These are phyloP conservation scores for Cybosia mesomella DNA, from an alignment of 2,888 invertebrate genomes.

Conservation along the genomic window DNA sequence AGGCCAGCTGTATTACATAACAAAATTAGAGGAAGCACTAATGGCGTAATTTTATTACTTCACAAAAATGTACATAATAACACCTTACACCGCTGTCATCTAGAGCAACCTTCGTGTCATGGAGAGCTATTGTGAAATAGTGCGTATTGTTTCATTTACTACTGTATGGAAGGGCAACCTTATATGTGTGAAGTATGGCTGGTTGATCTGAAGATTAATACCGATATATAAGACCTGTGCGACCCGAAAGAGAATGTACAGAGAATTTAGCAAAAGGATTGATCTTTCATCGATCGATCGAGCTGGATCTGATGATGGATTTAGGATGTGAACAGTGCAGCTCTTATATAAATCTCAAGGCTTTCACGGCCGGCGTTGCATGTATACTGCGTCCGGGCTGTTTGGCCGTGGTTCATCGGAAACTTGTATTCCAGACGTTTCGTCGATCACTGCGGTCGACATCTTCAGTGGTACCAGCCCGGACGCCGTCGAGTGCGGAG, in stretches of 20 bases:
- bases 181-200: neutral
- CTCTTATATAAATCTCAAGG: no score
- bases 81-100: neutral
- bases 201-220: neutral
- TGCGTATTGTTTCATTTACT: neutral
- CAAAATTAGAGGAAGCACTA: conserved; percentile 6
- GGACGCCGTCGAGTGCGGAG: no score
- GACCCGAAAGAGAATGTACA: neutral
- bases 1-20: neutral
- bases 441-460: no score
- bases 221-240: neutral
- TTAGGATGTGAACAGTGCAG: no score
- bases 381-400: no score
- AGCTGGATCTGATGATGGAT: no score
- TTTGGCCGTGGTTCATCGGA: no score
- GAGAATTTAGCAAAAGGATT: neutral
- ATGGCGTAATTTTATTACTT: conserved; percentile 3
- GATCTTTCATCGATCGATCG: no score
- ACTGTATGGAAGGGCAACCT: neutral
- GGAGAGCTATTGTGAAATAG: neutral
- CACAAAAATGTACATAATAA: conserved; percentile 7
- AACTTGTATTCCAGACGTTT: no score
- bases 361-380: no score
- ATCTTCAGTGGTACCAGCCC: no score
- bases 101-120: neutral